Conservation (phyloP, 2,113 vertebrate species). For the Caretta caretta region DNA sequence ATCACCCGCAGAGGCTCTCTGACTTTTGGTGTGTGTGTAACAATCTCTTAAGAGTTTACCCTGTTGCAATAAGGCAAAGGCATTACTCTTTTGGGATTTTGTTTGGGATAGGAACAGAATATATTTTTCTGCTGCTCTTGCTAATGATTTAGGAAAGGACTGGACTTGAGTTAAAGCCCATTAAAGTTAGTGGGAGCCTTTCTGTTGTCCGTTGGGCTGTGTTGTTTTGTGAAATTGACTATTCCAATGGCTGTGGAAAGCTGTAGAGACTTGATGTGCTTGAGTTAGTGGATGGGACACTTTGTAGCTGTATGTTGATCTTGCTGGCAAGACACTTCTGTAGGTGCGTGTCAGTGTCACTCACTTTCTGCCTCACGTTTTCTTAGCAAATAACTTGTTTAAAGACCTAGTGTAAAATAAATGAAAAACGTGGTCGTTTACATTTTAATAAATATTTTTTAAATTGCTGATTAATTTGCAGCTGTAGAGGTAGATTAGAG, state of each 20-base stretch:
- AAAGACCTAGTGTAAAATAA: background rate
- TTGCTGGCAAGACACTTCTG: background rate
- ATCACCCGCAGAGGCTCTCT: background rate
- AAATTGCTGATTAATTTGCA: background rate
- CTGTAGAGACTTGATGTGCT: background rate
- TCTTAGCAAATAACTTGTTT: background rate
- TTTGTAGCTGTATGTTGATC: background rate
- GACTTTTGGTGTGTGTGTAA: background rate
- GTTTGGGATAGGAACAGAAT: background rate
- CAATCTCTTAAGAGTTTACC: too few relatives aligned
- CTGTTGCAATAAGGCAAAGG: background rate
- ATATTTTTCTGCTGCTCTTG: too few relatives aligned
- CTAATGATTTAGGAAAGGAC: background rate
- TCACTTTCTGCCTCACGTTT: background rate
- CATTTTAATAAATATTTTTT: background rate
- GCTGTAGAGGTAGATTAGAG: background rate
- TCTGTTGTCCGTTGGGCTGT: background rate
- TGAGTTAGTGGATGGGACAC: background rate
- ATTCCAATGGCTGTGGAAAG: background rate
- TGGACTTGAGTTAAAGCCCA: background rate
- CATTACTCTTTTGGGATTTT: background rate
- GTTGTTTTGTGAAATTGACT: background rate
- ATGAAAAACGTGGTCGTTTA: background rate
- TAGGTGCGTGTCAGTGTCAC: background rate
- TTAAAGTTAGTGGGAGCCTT: background rate